phyloP scores from a whole-genome alignment of 2,113 vertebrate genomes.

The Myocastor coypus region DNA sequence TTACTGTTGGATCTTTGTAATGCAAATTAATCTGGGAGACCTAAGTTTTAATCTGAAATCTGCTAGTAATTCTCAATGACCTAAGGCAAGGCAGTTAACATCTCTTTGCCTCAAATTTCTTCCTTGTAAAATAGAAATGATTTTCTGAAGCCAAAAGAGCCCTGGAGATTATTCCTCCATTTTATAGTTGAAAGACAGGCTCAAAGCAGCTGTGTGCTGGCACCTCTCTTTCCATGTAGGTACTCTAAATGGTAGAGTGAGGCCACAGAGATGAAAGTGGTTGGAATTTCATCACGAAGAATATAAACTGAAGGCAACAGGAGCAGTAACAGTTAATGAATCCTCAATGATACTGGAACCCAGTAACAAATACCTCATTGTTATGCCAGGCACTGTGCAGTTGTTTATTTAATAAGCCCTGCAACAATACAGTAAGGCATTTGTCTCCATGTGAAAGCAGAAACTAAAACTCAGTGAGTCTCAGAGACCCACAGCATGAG shows the following conservation, averaged over 20 bases:
- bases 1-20: conserved; percentile 58
- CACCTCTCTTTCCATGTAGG: neutral
- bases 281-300: neutral
- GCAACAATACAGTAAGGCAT: neutral
- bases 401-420: conserved; percentile 1
- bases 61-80: conserved; percentile 47
- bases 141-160: conserved; percentile 39
- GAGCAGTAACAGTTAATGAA: neutral
- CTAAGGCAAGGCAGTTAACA: conserved; percentile 58
- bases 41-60: conserved; percentile 65
- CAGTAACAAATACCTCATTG: neutral
- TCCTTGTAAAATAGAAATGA: conserved; percentile 57
- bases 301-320: neutral
- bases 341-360: neutral
- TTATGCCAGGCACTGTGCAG: neutral
- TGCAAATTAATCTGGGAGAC: conserved; percentile 56
- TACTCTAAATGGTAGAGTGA: neutral
- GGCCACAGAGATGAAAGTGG: neutral
- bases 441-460: neutral
- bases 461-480: neutral
- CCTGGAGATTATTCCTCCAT: conserved; percentile 48
- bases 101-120: conserved; percentile 54
- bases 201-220: neutral
- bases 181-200: conserved; percentile 2
- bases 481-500: neutral